These are phyloP conservation scores for Pyrgus malvae DNA, from an alignment of 2,888 invertebrate genomes.

Conservation along the genomic window DNA sequence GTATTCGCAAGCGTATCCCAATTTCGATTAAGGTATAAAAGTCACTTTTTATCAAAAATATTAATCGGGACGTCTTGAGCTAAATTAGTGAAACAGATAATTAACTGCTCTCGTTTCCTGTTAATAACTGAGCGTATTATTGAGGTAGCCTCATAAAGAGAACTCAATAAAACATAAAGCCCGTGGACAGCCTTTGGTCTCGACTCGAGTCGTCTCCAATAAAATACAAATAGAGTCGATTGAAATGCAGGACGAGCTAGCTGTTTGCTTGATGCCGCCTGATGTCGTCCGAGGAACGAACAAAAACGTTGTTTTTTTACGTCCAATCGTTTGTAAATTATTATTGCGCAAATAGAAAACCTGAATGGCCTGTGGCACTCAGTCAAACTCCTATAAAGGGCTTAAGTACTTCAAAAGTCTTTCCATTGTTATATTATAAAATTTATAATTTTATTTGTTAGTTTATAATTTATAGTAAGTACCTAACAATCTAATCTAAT, in stretches of 20 bases:
- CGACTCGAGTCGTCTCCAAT: slow-evolving; percentile 61
- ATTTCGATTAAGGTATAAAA: too few relatives aligned
- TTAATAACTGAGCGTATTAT: slow-evolving; percentile 55
- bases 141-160: slow-evolving; percentile 60
- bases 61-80: neutral
- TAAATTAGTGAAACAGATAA: slow-evolving; percentile 41
- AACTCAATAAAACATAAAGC: slow-evolving; percentile 70
- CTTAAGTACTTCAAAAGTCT: too few relatives aligned
- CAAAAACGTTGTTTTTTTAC: slow-evolving; percentile 75
- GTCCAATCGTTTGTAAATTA: slow-evolving; percentile 69
- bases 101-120: slow-evolving; percentile 47
- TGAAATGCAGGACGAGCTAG: slow-evolving; percentile 73
- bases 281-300: slow-evolving; percentile 58
- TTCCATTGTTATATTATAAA: too few relatives aligned
- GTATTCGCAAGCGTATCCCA: too few relatives aligned
- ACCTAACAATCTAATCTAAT: too few relatives aligned
- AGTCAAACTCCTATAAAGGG: too few relatives aligned
- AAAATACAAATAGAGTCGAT: slow-evolving; percentile 77
- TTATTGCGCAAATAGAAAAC: slow-evolving; percentile 63
- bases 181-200: slow-evolving; percentile 53
- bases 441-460: too few relatives aligned
- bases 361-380: too few relatives aligned
- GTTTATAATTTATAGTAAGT: too few relatives aligned
- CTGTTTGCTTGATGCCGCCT: slow-evolving; percentile 68
- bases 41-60: neutral